Conservation (phyloP, 1,140 invertebrate species). For the Drosophila baimaii region DNA sequence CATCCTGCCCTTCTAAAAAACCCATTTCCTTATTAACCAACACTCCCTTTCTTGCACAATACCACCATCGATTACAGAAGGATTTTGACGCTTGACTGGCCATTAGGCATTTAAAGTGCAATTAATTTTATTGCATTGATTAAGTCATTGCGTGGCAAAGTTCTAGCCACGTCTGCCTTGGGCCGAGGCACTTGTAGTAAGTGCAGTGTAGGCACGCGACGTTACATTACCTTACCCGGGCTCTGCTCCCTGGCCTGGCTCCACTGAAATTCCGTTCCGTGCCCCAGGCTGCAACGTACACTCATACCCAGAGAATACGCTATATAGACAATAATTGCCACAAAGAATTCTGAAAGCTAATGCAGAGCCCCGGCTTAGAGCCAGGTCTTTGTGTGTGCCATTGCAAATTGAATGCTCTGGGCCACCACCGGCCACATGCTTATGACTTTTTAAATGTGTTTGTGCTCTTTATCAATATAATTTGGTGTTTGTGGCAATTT, state of each 20-base stretch:
- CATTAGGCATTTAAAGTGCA: constrained; percentile 21
- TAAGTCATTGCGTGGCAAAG: constrained; percentile 37
- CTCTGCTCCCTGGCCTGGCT: not conserved
- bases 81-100: constrained; percentile 17
- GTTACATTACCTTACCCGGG: constrained; percentile 8
- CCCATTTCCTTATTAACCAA: not conserved
- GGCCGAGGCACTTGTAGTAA: constrained; percentile 13
- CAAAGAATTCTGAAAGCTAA: constrained; percentile 48
- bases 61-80: constrained; percentile 4
- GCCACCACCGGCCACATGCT: constrained; percentile 42
- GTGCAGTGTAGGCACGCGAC: constrained; percentile 72
- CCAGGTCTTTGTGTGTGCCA: constrained; percentile 18
- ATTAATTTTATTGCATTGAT: constrained; percentile 37
- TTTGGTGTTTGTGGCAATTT: constrained; percentile 74
- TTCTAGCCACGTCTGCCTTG: constrained; percentile 36
- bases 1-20: not conserved
- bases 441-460: constrained; percentile 76
- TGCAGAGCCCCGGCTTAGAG: constrained; percentile 8
- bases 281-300: constrained; percentile 31
- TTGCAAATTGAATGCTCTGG: constrained; percentile 56
- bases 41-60: not conserved
- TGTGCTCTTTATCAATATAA: constrained; percentile 77
- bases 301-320: constrained; percentile 7
- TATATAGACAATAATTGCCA: constrained; percentile 42
- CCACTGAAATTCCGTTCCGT: constrained; percentile 31